These are phyloP conservation scores for Tinea pellionella DNA, from an alignment of 2,888 invertebrate genomes.

Conservation along the genomic window DNA sequence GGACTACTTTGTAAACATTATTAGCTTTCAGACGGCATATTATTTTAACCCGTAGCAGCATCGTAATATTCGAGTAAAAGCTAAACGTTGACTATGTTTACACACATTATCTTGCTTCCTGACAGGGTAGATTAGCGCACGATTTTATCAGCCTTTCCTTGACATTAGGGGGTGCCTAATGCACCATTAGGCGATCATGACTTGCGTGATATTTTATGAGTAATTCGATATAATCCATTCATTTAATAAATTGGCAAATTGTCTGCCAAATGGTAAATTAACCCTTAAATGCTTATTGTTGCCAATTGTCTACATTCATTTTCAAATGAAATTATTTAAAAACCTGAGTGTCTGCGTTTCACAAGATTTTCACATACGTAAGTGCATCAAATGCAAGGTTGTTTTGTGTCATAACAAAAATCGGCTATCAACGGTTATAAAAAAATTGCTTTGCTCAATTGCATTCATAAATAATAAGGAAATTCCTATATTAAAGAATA, in stretches of 20 bases:
- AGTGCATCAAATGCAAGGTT: too few species aligned
- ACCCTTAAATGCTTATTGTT: too few species aligned
- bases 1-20: background rate
- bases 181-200: background rate
- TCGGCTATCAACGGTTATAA: too few species aligned
- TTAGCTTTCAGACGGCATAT: background rate
- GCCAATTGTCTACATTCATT: too few species aligned
- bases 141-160: slow-evolving; percentile 1
- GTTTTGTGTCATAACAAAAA: too few species aligned
- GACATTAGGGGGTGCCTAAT: background rate
- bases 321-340: too few species aligned
- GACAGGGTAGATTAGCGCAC: slow-evolving; percentile 2
- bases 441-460: too few species aligned
- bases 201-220: background rate
- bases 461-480: too few species aligned
- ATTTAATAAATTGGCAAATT: background rate
- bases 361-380: too few species aligned
- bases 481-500: too few species aligned
- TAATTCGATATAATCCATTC: background rate
- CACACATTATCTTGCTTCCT: background rate
- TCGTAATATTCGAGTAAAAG: background rate
- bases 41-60: background rate
- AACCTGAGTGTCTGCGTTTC: too few species aligned
- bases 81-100: background rate
- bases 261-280: background rate